Evolutionary conservation across 2,797 vertebrate genomes (phyloP), one percentile per base, ranked within the genome.

Genomic region (Poliocrania exsul): DNA sequence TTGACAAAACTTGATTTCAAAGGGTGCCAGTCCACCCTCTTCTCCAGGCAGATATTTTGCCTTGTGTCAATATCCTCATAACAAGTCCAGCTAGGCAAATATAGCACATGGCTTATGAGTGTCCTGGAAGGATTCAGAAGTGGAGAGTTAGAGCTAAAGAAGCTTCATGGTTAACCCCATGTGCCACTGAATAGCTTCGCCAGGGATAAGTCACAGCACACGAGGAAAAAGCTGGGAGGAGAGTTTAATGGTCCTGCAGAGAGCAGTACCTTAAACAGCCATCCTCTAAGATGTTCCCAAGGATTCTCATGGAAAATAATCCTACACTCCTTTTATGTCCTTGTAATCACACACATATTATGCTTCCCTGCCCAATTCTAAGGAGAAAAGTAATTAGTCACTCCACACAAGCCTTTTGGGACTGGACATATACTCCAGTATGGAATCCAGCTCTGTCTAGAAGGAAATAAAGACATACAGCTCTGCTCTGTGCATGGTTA

Each of bases 241-340:
- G 42, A 89, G 18, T 37, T 86, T 61, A 70, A 62, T 66, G 54
- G 58, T 94, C 44, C 35, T 56, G 42, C 46, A 77, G 78, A 80
- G 49, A 87, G 29, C 56, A 70, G 23, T 42, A 70, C 57, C 56
- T 89, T 35, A 46, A 62, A 53, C 42, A 84, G 58, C 38, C 73
- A 53, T 71, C 66, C 60, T 79, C 66, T 9, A 29, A 81, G 15
- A 92, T 44, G 13, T 78, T 95, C 88, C 70, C 31, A 4, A 89
- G 65, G 74, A 81, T 93, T 97, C 86, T 72, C 92, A 75, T 62
- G 86, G 77, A 96, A 94, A 94, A 86, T 47, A 85, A 91, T 69
- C 81, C 71, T 57, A 21, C 1, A 7, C 16, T 88, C 46, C 92
- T 95, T 95, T 95, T 74, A 89, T 89, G 91, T 91, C 74, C 53